A percentile compares a stretch with the other conserved stretches of the same genome.
phyloP scores from a whole-genome alignment of 2,113 vertebrate species.

The Oostethus manadensis region DNA sequence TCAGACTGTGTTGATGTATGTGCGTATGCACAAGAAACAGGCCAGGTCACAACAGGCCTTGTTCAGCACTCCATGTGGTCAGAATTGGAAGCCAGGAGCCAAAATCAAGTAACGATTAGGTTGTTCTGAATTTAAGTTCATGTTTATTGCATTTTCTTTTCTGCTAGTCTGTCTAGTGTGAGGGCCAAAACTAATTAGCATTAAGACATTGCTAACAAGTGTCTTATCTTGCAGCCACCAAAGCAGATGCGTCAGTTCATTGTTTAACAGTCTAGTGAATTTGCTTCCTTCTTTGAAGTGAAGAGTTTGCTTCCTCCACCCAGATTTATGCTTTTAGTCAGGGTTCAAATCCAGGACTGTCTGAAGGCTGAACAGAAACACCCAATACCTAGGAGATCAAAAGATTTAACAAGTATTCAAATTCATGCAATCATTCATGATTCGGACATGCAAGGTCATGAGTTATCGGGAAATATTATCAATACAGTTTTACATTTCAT shows the following conservation, averaged over 20 bases:
- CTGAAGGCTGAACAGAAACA: slow-evolving; percentile 1
- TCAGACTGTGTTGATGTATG: slow-evolving; percentile 12
- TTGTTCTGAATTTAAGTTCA: background rate
- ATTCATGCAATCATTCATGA: background rate
- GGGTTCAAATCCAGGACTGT: slow-evolving; percentile 8
- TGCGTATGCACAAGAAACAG: background rate
- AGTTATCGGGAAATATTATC: background rate
- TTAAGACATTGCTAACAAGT: slow-evolving; percentile 14
- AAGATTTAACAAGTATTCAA: background rate
- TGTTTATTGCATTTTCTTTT: slow-evolving; percentile 3
- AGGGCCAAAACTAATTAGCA: slow-evolving; percentile 4
- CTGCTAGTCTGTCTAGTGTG: background rate
- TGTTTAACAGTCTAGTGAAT: slow-evolving; percentile 24
- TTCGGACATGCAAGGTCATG: background rate
- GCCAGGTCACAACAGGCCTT: background rate
- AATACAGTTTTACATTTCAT: background rate
- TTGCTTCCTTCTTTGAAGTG: slow-evolving; percentile 25
- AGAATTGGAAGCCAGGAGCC: slow-evolving; percentile 26
- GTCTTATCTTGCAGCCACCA: slow-evolving; percentile 24
- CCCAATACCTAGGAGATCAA: background rate
- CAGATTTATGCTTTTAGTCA: slow-evolving; percentile 15
- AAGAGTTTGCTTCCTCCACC: slow-evolving; percentile 18
- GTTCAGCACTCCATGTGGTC: slow-evolving; percentile 8
- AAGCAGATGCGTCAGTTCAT: slow-evolving; percentile 22
- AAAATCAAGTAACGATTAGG: slow-evolving; percentile 6